Base-by-base conservation (phyloP, 2,113 vertebrate species). In the Pyrgilauda ruficollis region DNA sequence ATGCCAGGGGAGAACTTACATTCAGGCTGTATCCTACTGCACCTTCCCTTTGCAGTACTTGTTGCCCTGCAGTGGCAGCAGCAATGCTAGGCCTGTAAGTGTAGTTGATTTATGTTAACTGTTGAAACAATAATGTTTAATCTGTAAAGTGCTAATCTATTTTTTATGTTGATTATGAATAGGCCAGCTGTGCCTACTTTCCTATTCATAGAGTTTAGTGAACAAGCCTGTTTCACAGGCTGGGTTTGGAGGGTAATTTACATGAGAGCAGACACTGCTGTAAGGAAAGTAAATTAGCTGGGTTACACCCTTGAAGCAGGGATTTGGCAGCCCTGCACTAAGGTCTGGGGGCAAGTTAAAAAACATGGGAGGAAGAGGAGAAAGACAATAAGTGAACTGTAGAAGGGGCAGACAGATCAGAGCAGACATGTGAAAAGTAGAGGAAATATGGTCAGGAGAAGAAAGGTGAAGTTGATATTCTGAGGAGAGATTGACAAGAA, bases 81-180 rank as follows among this genome's bases (percentile, higher is more conserved):
- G 93, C 86, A 94, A 89, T 70, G 69, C 79, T 63, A 44, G 67
- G 75, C 83, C 93, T 92, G 77, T 96, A 97, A 84, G 80, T 95
- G 96, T 86, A 61, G 89, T 92, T 97, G 97, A 98, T 98, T 98
- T 98, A 98, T 98, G 98, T 97, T 97, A 97, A 93, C 97, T 53
- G 64, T 97, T 97, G 97, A 97, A 98, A 98, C 87, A 96, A 98
- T 98, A 98, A 98, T 98, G 97, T 98, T 98, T 97, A 98, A 98
- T 98, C 97, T 98, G 97, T 96, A 98, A 98, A 98, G 97, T 97
- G 97, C 98, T 98, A 97, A 98, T 98, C 98, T 98, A 96, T 98
- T 98, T 98, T 98, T 98, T 97, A 98, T 98, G 98, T 98, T 98
- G 98, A 98, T 98, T 98, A 98, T 97, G 97, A 98, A 97, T 97